These are phyloP conservation scores for Panagrolaimus sp. DNA, from an alignment of 1,140 invertebrate genomes.

Conservation along the genomic window DNA sequence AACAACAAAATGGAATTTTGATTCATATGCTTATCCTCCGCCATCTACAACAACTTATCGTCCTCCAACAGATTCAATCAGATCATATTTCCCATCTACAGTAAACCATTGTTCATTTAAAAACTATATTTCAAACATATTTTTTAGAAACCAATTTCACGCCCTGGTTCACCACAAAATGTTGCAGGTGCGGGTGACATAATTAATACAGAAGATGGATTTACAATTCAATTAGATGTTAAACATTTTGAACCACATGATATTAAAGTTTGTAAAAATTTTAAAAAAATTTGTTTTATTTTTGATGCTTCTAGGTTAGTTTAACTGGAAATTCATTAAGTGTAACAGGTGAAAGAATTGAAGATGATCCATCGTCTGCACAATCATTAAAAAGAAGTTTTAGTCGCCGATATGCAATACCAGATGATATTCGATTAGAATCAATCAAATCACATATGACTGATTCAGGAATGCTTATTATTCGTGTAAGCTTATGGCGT, in stretches of 20 bases:
- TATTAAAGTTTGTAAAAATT: conserved; percentile 29
- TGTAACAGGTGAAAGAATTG: conserved; percentile 32
- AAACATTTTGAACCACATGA: conserved; percentile 36
- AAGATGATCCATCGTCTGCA: background rate
- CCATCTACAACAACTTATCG: too few species aligned
- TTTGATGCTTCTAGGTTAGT: conserved; percentile 23
- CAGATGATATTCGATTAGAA: conserved; percentile 5
- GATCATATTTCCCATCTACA: too few species aligned
- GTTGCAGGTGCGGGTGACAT: conserved; percentile 42
- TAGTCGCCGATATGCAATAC: conserved; percentile 12
- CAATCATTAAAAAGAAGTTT: conserved; percentile 14
- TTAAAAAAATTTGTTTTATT: background rate
- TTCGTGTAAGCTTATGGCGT: conserved; percentile 9
- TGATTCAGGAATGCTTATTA: conserved; percentile 3
- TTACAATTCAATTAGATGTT: conserved; percentile 43
- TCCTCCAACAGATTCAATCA: too few species aligned
- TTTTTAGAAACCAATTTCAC: conserved; percentile 4
- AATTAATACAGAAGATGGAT: conserved; percentile 41
- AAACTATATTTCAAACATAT: background rate
- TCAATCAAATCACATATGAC: conserved; percentile 12
- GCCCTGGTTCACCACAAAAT: conserved; percentile 32
- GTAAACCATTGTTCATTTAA: too few species aligned
- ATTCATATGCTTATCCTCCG: too few species aligned
- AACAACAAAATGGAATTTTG: too few species aligned
- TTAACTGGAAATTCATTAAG: conserved; percentile 30